Conservation (phyloP, 1,140 invertebrate genomes). For the Dryas iulia region DNA sequence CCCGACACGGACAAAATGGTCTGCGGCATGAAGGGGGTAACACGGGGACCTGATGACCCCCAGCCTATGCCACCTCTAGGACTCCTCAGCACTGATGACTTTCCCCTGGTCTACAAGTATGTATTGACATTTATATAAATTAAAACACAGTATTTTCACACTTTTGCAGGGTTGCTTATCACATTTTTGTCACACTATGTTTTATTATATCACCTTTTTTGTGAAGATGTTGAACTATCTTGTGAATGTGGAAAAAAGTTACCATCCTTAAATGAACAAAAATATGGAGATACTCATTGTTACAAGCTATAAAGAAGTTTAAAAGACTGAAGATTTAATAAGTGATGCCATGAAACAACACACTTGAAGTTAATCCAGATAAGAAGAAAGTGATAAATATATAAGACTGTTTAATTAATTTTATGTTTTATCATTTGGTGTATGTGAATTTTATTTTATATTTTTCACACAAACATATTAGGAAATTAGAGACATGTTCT, state of each 20-base stretch:
- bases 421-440: slow-evolving; percentile 9
- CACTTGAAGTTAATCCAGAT: not conserved
- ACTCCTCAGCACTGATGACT: slow-evolving; percentile 90
- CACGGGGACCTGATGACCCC: slow-evolving; percentile 84
- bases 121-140: slow-evolving; percentile 51
- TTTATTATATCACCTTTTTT: slow-evolving; percentile 43
- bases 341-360: not conserved
- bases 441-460: not conserved
- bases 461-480: slow-evolving; percentile 7
- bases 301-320: not conserved
- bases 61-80: slow-evolving; percentile 87
- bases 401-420: not conserved
- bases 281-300: slow-evolving; percentile 3
- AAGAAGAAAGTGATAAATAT: slow-evolving; percentile 4
- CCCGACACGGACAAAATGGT: slow-evolving; percentile 93
- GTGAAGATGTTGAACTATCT: slow-evolving; percentile 29
- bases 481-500: slow-evolving; percentile 16
- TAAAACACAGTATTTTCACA: slow-evolving; percentile 48
- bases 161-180: slow-evolving; percentile 53
- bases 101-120: slow-evolving; percentile 94
- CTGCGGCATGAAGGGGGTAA: slow-evolving; percentile 90
- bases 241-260: not conserved
- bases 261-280: not conserved
- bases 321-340: not conserved
- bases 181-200: slow-evolving; percentile 41